Evolutionary conservation across 53 echinoderm and acorn worm species (phyloP), one percentile per base, ranked within the genome.

Genomic region (Temnopleurus reevesii): DNA sequence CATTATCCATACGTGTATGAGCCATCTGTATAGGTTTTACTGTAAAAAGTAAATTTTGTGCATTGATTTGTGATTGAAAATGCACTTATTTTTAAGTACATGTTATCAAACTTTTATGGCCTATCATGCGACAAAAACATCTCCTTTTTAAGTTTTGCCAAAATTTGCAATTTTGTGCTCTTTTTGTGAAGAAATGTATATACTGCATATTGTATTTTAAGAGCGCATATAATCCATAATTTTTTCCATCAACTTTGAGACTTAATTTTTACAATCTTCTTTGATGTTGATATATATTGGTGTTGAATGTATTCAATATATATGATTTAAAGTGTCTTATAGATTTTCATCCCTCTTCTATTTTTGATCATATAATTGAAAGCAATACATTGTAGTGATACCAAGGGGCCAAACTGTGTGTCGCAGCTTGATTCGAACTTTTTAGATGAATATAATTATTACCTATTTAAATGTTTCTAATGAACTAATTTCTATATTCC

Each of bases 241-340:
- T 24, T 65, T 34, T 65, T 36, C 65, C 65, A 65, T 34, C 24
- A 24, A 65, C 6, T 71, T 71, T 71, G n/a, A 71, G 8, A 71
- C n/a, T 65, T 19, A 1, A 34, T 59, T 71, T 71, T 38, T 38
- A 71, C n/a, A 57, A n/a, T n/a, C 23, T 71, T 71, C 19, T 38
- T 71, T 21, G 41, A n/a, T 71, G 8, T 41, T 71, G 36, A 6
- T 71, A 71, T 71, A 71, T 71, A 71, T 71, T 71, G 71, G 79
- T 79, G 79, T 79, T 79, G 26, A 4, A 79, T 79, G 49, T 79
- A 35, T 79, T 79, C 79, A 79, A 79, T 79, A 79, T 79, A 79
- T 79, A 79, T 79, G 79, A 79, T 85, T 85, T 85, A 85, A n/a
- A 85, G 85, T 85, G 85, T 85, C 85, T 85, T 85, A 85, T 83